Evolutionary conservation across 2,797 vertebrate species (phyloP).

Genomic region (Fundulus diaphanus): DNA sequence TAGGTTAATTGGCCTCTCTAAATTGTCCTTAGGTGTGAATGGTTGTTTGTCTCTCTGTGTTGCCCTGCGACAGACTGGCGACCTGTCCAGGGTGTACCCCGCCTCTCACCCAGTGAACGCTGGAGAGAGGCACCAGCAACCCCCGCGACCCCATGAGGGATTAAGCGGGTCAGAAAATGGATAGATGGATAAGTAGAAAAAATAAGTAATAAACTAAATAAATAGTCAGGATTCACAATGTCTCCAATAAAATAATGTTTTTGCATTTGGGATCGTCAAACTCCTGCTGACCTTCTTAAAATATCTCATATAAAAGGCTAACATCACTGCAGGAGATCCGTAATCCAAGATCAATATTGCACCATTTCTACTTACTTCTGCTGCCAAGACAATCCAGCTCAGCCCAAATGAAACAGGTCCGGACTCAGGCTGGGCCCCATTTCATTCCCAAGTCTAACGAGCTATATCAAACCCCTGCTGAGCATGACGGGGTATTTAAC

Average conservation of each 20-base stretch:
- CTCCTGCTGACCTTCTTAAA: conserved; percentile 13
- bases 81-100: no score
- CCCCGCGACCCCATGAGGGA: no score
- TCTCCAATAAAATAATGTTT: background rate
- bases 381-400: conserved; percentile 17
- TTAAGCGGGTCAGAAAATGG: no score
- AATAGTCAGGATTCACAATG: background rate
- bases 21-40: no score
- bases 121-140: no score
- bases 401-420: conserved; percentile 4
- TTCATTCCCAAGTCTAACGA: conserved; percentile 19
- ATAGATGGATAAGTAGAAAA: background rate
- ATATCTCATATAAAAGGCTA: conserved; percentile 10
- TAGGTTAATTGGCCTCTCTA: no score
- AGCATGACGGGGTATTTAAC: conserved; percentile 23
- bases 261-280: background rate
- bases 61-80: no score
- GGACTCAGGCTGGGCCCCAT: conserved; percentile 13
- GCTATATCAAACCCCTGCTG: conserved; percentile 17
- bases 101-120: no score
- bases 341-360: conserved; percentile 15
- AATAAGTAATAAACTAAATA: background rate
- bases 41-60: no score
- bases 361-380: conserved; percentile 13
- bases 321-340: conserved; percentile 11